Base-by-base conservation (phyloP, 2,797 vertebrate genomes). In the Steatocranus sp. region DNA sequence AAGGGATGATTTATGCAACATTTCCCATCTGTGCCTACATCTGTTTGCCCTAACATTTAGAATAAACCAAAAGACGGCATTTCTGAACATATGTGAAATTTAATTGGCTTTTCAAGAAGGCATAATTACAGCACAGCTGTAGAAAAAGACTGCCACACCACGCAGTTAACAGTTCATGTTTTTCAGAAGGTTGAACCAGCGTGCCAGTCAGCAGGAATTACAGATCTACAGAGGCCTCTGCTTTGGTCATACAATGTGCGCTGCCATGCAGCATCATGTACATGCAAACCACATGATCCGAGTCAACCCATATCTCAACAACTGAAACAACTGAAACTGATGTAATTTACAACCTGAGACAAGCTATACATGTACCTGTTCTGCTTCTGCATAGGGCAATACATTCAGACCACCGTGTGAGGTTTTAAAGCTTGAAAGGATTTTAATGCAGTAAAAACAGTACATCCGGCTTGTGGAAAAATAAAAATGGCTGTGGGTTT, bases 41-140 rank as follows among this genome's bases (percentile, higher is more conserved):
- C 76, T 84, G 79, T 87, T 85, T 70, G 30, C 38, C 10, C 36
- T 80, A 38, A 84, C 53, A 84, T 75, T 79, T 86, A 85, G 18
- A 87, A 78, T 12, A 79, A 89, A 87, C 73, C 70, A 46, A 88
- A 86, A 81, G 46, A 80, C 50, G 77, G 61, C 63, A 78, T 90
- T 92, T 87, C 56, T 79, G 80, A 82, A 88, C 90, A 93, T 92
- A 91, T 95, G 91, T 90, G 75, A 87, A 84, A 90, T 93, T 92
- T 93, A 91, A 93, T 90, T 91, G 88, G 82, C 81, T 90, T 89
- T 90, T 89, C 61, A 86, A 91, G 83, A 91, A 87, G 83, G 89
- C 85, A 83, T 93, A 92, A 93, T 95, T 94, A 94, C 82, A 94
- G 92, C 88, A 89, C 73, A 85, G 89, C 84, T 87, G 78, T 80